phyloP scores from a whole-genome alignment of 2,113 vertebrate species.

The Gorilla gorilla region DNA sequence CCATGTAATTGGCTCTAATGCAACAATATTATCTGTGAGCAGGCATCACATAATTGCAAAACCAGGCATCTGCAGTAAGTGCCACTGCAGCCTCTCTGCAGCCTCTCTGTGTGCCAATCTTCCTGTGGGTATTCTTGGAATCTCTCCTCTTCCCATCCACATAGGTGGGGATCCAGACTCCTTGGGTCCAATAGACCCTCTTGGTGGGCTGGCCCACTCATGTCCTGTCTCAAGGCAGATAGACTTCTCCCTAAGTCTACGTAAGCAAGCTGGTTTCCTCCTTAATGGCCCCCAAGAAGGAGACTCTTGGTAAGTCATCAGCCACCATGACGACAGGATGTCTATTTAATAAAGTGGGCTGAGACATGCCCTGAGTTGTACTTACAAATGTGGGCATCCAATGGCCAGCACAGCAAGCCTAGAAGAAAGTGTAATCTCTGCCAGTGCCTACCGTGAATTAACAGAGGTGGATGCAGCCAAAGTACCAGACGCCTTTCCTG shows the following conservation, averaged over 20 bases:
- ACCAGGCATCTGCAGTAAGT: constrained; percentile 71
- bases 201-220: background rate
- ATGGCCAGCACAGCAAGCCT: background rate
- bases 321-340: background rate
- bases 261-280: background rate
- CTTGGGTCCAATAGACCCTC: background rate
- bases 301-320: background rate
- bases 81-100: background rate
- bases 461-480: background rate
- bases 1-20: constrained; percentile 87
- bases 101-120: background rate
- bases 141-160: background rate
- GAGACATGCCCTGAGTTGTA: background rate
- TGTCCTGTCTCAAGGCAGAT: background rate
- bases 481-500: background rate
- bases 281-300: background rate
- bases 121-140: background rate
- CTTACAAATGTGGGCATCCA: no score
- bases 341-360: background rate
- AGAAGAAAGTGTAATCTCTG: background rate
- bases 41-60: constrained; percentile 78
- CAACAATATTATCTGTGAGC: constrained; percentile 82
- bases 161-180: background rate
- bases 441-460: background rate
- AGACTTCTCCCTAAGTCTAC: background rate